Conservation (phyloP, 2,797 vertebrate genomes). For the Channallabes apus region DNA sequence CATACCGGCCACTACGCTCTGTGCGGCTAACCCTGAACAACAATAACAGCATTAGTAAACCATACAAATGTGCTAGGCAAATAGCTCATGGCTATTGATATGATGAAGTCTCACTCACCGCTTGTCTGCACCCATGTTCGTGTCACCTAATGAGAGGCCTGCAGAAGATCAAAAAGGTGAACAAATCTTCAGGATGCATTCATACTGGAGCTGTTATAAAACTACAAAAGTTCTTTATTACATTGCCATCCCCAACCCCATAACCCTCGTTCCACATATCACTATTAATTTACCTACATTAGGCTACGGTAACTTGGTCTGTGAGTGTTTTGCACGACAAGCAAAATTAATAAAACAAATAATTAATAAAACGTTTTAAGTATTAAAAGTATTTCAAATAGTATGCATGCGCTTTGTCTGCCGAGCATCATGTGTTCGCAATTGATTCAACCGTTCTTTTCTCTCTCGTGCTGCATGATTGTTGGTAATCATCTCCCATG, state of each 20-base stretch:
- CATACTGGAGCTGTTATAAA: not conserved
- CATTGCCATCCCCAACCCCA: too few species aligned
- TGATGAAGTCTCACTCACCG: conserved; percentile 63
- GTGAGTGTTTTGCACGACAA: too few species aligned
- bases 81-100: not conserved
- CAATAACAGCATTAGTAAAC: not conserved
- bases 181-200: not conserved
- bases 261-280: not conserved
- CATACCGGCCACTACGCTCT: conserved; percentile 93
- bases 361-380: too few species aligned
- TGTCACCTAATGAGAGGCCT: conserved; percentile 35
- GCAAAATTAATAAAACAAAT: too few species aligned
- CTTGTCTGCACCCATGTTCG: conserved; percentile 79
- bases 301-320: too few species aligned
- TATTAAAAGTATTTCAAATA: too few species aligned
- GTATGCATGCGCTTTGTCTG: too few species aligned
- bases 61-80: not conserved
- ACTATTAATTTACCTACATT: not conserved
- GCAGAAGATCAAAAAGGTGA: not conserved
- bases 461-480: too few species aligned
- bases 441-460: too few species aligned
- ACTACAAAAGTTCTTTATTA: not conserved
- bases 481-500: too few species aligned
- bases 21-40: conserved; percentile 86
- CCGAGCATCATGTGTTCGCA: too few species aligned